phyloP scores from a whole-genome alignment of 2,888 invertebrate species.

The Rambutsinella grinnellia region DNA sequence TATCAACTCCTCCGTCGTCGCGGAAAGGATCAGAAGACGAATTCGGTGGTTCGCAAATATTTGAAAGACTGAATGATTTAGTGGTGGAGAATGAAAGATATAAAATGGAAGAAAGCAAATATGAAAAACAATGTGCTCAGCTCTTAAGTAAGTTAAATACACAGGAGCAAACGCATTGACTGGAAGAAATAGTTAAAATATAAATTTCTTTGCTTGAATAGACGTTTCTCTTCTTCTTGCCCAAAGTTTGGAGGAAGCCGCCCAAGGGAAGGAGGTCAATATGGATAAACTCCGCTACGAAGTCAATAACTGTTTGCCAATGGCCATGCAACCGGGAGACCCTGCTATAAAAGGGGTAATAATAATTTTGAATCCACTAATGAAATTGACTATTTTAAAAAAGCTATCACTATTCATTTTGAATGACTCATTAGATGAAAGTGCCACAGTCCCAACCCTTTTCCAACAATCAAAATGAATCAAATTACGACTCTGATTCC shows the following conservation, averaged over 20 bases:
- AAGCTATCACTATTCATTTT: no score
- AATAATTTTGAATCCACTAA: background rate
- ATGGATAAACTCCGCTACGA: slow-evolving; percentile 51
- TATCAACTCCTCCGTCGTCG: background rate
- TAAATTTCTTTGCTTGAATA: slow-evolving; percentile 2
- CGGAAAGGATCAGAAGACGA: background rate
- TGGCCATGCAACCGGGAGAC: background rate
- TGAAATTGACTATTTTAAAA: no score
- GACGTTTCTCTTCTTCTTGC: slow-evolving; percentile 44
- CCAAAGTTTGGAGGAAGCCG: slow-evolving; percentile 48
- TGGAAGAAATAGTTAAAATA: no score
- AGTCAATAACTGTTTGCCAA: slow-evolving; percentile 41
- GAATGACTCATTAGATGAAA: no score
- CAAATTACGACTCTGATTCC: slow-evolving; percentile 25
- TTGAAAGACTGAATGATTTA: slow-evolving; percentile 48
- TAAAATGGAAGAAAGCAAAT: slow-evolving; percentile 46
- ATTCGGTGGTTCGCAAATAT: slow-evolving; percentile 34
- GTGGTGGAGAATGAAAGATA: slow-evolving; percentile 48
- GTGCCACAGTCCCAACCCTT: no score
- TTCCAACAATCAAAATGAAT: no score
- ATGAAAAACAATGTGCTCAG: slow-evolving; percentile 49
- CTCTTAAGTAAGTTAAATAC: slow-evolving; percentile 39
- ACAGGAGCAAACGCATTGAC: no score
- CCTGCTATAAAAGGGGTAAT: background rate
- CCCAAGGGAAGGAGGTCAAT: slow-evolving; percentile 49